Conservation (phyloP, 2,113 vertebrate genomes). For the Scartelaos histophorus region DNA sequence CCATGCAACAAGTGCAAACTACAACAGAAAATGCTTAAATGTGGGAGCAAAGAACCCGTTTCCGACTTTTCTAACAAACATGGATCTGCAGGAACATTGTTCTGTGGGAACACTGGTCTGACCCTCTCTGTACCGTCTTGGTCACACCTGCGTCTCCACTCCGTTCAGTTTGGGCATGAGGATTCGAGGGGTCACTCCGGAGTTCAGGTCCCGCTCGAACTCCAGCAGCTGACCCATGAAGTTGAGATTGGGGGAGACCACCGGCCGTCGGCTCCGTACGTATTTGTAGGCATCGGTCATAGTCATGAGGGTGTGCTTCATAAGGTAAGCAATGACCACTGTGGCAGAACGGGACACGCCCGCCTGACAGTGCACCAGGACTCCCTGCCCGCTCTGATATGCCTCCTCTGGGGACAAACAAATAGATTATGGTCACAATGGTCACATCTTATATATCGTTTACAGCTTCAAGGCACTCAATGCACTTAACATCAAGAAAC, state of each 20-base stretch:
- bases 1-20: no score
- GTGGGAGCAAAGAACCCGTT: no score
- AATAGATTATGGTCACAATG: background rate
- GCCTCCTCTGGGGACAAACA: conserved; percentile 79
- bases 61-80: no score
- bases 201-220: conserved; percentile 85
- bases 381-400: conserved; percentile 81
- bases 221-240: conserved; percentile 87
- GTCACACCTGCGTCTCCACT: conserved; percentile 83
- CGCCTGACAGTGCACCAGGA: conserved; percentile 86
- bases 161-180: conserved; percentile 82
- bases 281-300: conserved; percentile 87
- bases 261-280: conserved; percentile 80
- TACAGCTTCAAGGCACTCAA: no score
- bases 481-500: no score
- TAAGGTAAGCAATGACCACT: conserved; percentile 85
- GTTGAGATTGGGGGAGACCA: conserved; percentile 86
- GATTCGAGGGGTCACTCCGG: conserved; percentile 84
- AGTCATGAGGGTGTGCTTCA: conserved; percentile 89
- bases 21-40: no score
- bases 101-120: no score
- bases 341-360: conserved; percentile 86
- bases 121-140: background rate
- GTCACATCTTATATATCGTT: no score
- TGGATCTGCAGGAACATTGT: no score